Evolutionary conservation across 2,888 invertebrate species (phyloP).

Genomic region (Cantharis rustica): DNA sequence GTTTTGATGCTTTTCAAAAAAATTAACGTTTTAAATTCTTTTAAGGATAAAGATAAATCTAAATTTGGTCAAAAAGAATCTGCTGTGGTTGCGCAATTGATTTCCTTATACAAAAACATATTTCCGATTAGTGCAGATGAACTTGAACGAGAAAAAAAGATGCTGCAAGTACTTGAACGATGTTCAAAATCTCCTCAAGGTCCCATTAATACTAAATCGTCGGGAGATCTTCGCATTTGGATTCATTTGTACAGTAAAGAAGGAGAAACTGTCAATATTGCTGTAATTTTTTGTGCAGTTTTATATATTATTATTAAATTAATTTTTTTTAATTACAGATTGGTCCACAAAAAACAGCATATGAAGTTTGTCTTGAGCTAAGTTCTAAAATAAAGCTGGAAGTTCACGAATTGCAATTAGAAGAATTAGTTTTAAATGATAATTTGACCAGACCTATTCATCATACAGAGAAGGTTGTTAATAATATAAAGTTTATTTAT

Average conservation of each 20-base stretch:
- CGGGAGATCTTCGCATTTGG: conserved; percentile 83
- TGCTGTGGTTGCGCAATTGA: conserved; percentile 77
- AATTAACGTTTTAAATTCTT: background rate
- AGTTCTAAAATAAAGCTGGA: conserved; percentile 67
- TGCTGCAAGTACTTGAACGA: conserved; percentile 71
- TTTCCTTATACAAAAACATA: conserved; percentile 74
- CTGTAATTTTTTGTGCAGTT: conserved; percentile 57
- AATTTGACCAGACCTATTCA: conserved; percentile 78
- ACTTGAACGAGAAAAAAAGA: conserved; percentile 74
- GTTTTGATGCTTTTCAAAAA: background rate
- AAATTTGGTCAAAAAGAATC: conserved; percentile 71
- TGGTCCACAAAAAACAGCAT: conserved; percentile 76
- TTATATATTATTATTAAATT: background rate
- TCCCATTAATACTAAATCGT: conserved; percentile 65
- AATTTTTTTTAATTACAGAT: conserved; percentile 59
- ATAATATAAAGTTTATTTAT: background rate
- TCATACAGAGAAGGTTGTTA: conserved; percentile 66
- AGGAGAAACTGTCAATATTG: conserved; percentile 64
- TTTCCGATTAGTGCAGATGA: conserved; percentile 81
- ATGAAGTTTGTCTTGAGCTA: conserved; percentile 75
- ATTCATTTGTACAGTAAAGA: conserved; percentile 71
- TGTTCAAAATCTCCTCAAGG: conserved; percentile 68
- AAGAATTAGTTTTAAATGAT: conserved; percentile 80
- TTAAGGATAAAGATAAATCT: conserved; percentile 57
- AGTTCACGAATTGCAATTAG: conserved; percentile 73